Conservation (phyloP, 2,888 invertebrate species). For the Chymomyza fuscimana region DNA sequence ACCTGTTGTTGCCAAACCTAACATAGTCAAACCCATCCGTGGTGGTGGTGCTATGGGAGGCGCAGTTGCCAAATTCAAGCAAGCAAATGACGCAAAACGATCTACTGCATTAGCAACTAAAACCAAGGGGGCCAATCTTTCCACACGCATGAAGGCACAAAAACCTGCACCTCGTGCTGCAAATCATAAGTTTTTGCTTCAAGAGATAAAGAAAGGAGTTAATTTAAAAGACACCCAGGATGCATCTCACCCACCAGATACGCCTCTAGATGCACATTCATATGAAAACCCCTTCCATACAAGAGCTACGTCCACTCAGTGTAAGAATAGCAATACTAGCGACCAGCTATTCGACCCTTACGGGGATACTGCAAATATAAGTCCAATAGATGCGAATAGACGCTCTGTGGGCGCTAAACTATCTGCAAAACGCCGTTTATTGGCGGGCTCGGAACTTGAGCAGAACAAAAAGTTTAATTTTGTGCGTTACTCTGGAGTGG, state of each 20-base stretch:
- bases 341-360: constrained; percentile 16
- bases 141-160: constrained; percentile 46
- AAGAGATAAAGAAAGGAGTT: background rate
- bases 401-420: background rate
- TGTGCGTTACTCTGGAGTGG: constrained; percentile 52
- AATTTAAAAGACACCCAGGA: background rate
- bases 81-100: background rate
- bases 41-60: constrained; percentile 19
- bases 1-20: constrained; percentile 1
- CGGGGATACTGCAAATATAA: constrained; percentile 15
- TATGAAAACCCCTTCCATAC: background rate
- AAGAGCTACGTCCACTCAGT: constrained; percentile 47
- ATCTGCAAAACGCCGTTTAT: constrained; percentile 39
- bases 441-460: constrained; percentile 5
- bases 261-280: background rate
- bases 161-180: constrained; percentile 10
- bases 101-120: background rate
- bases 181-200: constrained; percentile 18
- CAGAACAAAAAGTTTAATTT: constrained; percentile 51
- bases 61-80: constrained; percentile 48
- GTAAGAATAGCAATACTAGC: constrained; percentile 21
- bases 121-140: constrained; percentile 6
- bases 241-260: background rate
- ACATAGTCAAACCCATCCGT: constrained; percentile 34
- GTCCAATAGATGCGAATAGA: constrained; percentile 20